Conservation (phyloP, 2,113 vertebrate genomes). For the Saccopteryx leptura region DNA sequence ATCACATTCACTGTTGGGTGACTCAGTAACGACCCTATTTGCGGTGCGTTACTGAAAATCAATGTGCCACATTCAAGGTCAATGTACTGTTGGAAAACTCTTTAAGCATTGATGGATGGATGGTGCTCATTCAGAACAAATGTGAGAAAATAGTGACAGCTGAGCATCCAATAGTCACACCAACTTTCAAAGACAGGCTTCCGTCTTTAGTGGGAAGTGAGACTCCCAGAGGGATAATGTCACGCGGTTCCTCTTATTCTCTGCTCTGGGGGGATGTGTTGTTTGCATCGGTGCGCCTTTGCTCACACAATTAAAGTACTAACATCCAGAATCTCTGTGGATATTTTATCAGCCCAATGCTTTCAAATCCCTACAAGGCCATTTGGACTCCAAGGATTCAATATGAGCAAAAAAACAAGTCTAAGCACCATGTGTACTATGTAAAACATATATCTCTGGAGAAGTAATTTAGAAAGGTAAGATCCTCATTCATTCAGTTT, state of each 20-base stretch:
- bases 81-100: conserved; percentile 99
- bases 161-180: conserved; percentile 86
- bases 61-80: conserved; percentile 98
- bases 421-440: background rate
- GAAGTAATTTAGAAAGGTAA: conserved; percentile 22
- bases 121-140: conserved; percentile 92
- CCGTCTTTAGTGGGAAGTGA: conserved; percentile 68
- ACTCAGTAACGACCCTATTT: conserved; percentile 95
- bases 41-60: conserved; percentile 96
- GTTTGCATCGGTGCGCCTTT: conserved; percentile 79
- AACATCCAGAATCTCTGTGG: conserved; percentile 69
- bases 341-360: conserved; percentile 71
- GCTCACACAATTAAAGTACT: conserved; percentile 81
- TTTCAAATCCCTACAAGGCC: conserved; percentile 48
- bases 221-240: conserved; percentile 80
- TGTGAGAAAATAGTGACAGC: conserved; percentile 93
- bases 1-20: conserved; percentile 94
- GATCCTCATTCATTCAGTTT: background rate
- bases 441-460: background rate
- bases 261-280: conserved; percentile 72
- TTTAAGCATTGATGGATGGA: conserved; percentile 97
- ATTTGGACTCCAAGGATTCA: background rate
- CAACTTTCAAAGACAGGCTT: conserved; percentile 86
- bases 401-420: conserved; percentile 8
- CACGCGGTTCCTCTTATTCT: conserved; percentile 82